Evolutionary conservation across 2,113 vertebrate genomes (phyloP).

Genomic region (Nycticorax nycticorax): DNA sequence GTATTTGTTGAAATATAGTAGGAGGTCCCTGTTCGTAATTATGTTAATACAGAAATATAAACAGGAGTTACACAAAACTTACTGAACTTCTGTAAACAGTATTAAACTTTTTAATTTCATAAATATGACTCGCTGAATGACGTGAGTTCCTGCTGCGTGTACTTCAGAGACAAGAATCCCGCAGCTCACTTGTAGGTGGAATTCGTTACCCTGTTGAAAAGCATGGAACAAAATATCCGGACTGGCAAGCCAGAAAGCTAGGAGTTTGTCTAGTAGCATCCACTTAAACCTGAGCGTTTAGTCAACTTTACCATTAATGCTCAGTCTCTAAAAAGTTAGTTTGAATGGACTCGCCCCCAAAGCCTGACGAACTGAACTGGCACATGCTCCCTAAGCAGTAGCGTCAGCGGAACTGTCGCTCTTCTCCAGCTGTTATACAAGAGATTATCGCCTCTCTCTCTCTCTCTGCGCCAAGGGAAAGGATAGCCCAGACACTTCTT

Average conservation of each 20-base stretch:
- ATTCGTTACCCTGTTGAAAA: not conserved
- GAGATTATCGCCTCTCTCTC: not conserved
- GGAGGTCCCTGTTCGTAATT: not conserved
- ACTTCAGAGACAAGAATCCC: not conserved
- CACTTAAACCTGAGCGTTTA: not conserved
- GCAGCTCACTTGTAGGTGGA: not conserved
- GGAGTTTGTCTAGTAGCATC: not conserved
- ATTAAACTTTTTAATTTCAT: not conserved
- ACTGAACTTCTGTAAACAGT: not conserved
- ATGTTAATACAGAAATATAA: not conserved
- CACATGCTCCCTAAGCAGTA: not conserved
- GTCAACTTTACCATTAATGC: not conserved
- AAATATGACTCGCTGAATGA: not conserved
- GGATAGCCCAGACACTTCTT: not conserved
- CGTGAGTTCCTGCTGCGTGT: not conserved
- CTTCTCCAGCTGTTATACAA: not conserved
- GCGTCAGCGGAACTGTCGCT: not conserved
- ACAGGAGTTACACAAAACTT: not conserved
- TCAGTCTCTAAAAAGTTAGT: not conserved
- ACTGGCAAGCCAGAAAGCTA: not conserved
- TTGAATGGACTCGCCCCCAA: not conserved
- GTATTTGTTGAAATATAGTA: not conserved
- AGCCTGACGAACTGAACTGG: not conserved
- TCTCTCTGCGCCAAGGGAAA: not conserved
- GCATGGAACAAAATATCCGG: not conserved